phyloP scores from a whole-genome alignment of 2,888 invertebrate species.

The Exocentrus adspersus region DNA sequence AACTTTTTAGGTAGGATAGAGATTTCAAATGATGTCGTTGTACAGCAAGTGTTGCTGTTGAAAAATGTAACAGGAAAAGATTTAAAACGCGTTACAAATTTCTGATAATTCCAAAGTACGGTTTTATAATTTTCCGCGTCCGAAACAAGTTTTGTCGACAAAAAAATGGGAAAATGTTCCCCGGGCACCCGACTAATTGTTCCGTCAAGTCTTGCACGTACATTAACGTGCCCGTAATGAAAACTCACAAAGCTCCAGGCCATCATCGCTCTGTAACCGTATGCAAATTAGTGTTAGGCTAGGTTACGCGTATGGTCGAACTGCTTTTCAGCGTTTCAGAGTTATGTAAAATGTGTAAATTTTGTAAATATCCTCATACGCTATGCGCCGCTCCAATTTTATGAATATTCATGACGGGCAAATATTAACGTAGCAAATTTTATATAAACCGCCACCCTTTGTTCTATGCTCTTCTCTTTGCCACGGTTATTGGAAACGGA shows the following conservation, averaged over 20 bases:
- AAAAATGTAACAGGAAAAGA: too few relatives aligned
- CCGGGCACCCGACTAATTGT: conserved; percentile 6
- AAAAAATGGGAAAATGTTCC: background rate
- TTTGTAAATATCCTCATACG: conserved; percentile 51
- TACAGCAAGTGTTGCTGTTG: too few relatives aligned
- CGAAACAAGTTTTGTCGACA: too few relatives aligned
- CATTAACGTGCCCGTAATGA: conserved; percentile 33
- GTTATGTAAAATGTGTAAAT: conserved; percentile 55
- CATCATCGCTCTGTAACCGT: conserved; percentile 35
- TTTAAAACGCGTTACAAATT: too few relatives aligned
- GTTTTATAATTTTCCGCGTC: too few relatives aligned
- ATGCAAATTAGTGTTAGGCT: conserved; percentile 43
- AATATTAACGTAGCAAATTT: conserved; percentile 47
- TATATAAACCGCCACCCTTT: conserved; percentile 41
- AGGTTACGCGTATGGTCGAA: conserved; percentile 40
- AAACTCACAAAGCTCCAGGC: conserved; percentile 33
- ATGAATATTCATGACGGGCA: conserved; percentile 52
- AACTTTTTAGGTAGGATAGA: too few relatives aligned
- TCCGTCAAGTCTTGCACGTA: background rate
- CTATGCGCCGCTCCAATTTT: conserved; percentile 42
- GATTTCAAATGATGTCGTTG: too few relatives aligned
- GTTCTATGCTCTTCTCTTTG: conserved; percentile 32
- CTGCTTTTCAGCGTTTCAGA: conserved; percentile 40
- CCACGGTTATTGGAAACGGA: conserved; percentile 24
- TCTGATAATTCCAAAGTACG: too few relatives aligned